Evolutionary conservation across 2,113 vertebrate genomes (phyloP), one percentile per base, ranked within the genome.

Genomic region (Zootoca vivipara): DNA sequence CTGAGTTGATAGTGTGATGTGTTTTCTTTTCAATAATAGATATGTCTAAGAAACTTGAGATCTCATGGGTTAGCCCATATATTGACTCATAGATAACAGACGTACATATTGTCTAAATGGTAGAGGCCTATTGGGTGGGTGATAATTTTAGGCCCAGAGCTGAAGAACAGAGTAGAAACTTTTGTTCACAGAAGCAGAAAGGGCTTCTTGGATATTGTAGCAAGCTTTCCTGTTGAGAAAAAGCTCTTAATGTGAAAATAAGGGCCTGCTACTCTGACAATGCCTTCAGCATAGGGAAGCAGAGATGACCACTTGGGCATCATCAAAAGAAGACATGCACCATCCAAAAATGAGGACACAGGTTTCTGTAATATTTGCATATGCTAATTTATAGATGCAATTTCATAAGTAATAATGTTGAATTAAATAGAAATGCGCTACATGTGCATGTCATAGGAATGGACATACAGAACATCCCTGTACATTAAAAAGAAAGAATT

Each of bases 11-110:
- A 92, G 89, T 83, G n/a, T 86, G 86, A 56, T 87, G 58, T 93
- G 81, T 86, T 93, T 94, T 93, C 78, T 89, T 94, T 92, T 90
- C 83, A 91, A n/a, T 92, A 92, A 88, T 72, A 93, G 88, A 85
- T 91, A 89, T 87, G 85, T 92, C 72, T 88, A 85, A 82, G 86
- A 82, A 93, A 88, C 46, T 86, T 87, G 35, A 42, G 56, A 56
- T 16, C 83, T 90, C 82, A 73, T 75, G 87, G 18, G 15, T 83
- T 88, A 81, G 75, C 30, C 82, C 84, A 78, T 83, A 35, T 90
- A 92, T 93, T 93, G 82, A 20, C 67, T 94, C 78, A 87, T 89
- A 89, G 91, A 92, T 70, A 86, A 40, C 28, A 86, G 86, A 58
- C 67, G 81, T 87, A 90, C 87, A 83, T 92, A 91, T 83, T 87